Evolutionary conservation across 1,140 invertebrate genomes (phyloP).

Genomic region (Propsilocerus akamusi): DNA sequence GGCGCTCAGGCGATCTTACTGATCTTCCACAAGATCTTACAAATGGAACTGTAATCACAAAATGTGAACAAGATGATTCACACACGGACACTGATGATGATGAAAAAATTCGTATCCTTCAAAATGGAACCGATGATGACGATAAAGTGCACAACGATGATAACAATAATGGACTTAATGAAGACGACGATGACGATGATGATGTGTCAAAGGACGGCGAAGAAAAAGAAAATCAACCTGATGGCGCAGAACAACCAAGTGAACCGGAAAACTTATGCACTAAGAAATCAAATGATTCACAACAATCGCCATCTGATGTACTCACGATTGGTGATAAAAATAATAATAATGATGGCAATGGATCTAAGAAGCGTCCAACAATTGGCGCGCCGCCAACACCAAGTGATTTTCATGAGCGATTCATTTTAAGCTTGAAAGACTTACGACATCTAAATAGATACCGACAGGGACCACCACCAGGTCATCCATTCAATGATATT

Average conservation of each 20-base stretch:
- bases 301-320: constrained; percentile 10
- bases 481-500: not conserved
- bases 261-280: constrained; percentile 29
- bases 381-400: constrained; percentile 13
- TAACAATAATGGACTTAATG: no score
- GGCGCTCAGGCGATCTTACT: constrained; percentile 51
- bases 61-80: constrained; percentile 12
- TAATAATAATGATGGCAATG: constrained; percentile 5
- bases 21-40: constrained; percentile 33
- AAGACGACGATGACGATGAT: constrained; percentile 10
- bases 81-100: no score
- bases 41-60: constrained; percentile 18
- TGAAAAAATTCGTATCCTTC: no score
- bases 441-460: constrained; percentile 22
- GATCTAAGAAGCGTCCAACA: not conserved
- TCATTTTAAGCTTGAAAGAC: constrained; percentile 22
- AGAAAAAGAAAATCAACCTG: constrained; percentile 16
- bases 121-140: no score
- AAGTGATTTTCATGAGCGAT: constrained; percentile 23
- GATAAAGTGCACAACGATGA: no score
- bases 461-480: constrained; percentile 3
- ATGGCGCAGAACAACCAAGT: constrained; percentile 16
- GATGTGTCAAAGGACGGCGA: not conserved
- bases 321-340: constrained; percentile 6
- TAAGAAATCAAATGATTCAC: constrained; percentile 19